These are phyloP conservation scores for Cardiocondyla obscurior DNA, from an alignment of 1,140 invertebrate genomes.

Conservation along the genomic window DNA sequence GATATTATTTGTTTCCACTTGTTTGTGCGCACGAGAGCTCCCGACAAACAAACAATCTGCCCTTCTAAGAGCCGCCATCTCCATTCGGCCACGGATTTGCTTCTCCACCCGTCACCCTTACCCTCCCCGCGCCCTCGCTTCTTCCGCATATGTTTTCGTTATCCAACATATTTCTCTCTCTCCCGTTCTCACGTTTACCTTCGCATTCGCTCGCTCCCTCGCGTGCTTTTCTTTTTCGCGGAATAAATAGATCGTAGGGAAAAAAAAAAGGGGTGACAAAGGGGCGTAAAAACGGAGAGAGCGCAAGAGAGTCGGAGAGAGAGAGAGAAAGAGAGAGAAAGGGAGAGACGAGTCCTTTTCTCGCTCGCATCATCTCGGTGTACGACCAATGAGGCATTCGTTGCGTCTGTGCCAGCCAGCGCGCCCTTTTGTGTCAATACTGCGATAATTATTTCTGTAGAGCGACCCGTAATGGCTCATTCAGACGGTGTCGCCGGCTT, in stretches of 20 bases:
- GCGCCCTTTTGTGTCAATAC: constrained; percentile 67
- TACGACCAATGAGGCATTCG: constrained; percentile 62
- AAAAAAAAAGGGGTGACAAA: constrained; percentile 53
- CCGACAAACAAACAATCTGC: constrained; percentile 80
- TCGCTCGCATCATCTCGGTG: constrained; percentile 28
- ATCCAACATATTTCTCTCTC: background rate
- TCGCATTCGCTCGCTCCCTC: background rate
- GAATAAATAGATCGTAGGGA: constrained; percentile 57
- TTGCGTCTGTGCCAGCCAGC: constrained; percentile 54
- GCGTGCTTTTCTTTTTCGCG: constrained; percentile 36
- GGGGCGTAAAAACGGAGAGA: constrained; percentile 17
- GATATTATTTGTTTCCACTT: constrained; percentile 84
- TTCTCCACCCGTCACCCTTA: constrained; percentile 11
- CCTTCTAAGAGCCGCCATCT: constrained; percentile 55
- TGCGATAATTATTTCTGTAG: constrained; percentile 83
- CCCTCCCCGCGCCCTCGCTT: background rate
- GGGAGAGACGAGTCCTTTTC: constrained; percentile 13
- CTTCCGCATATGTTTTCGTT: constrained; percentile 21
- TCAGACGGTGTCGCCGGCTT: constrained; percentile 78
- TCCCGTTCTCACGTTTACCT: background rate
- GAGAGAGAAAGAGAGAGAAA: background rate
- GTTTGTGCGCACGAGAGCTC: constrained; percentile 78
- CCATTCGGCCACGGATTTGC: background rate
- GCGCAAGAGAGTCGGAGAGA: background rate
- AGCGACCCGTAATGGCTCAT: constrained; percentile 82